Evolutionary conservation across 2,888 invertebrate genomes (phyloP).

Genomic region (Punctoribates punctum): DNA sequence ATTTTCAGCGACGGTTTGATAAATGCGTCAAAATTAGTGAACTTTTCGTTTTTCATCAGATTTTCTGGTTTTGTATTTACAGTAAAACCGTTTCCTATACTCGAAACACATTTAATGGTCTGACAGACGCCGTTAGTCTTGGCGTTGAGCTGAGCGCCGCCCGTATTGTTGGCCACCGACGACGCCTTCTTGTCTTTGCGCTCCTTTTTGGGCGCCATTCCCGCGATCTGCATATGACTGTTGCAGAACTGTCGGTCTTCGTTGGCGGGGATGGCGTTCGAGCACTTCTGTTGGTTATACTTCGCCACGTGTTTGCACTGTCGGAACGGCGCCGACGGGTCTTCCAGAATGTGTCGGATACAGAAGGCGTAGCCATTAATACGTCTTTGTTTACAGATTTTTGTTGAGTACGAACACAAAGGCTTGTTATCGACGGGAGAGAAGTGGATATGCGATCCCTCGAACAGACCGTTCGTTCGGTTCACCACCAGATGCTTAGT

Average conservation of each 20-base stretch:
- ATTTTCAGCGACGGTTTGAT: slow-evolving; percentile 5
- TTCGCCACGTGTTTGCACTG: slow-evolving; percentile 50
- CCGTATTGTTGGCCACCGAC: background rate
- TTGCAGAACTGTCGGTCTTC: slow-evolving; percentile 57
- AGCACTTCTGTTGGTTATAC: slow-evolving; percentile 55
- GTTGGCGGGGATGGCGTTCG: slow-evolving; percentile 56
- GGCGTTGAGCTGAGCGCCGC: background rate
- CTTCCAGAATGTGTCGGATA: slow-evolving; percentile 58
- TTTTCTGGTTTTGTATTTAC: background rate
- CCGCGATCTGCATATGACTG: slow-evolving; percentile 57
- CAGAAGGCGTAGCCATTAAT: slow-evolving; percentile 58
- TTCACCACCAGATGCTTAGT: background rate
- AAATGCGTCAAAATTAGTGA: slow-evolving; percentile 12
- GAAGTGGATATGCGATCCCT: slow-evolving; percentile 58
- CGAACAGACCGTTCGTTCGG: slow-evolving; percentile 50
- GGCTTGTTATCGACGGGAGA: slow-evolving; percentile 57
- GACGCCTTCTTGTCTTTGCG: slow-evolving; percentile 49
- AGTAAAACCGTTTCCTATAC: background rate
- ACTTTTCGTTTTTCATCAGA: background rate
- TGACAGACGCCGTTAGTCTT: background rate
- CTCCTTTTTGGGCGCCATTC: slow-evolving; percentile 53
- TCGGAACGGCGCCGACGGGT: slow-evolving; percentile 58
- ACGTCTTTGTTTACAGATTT: slow-evolving; percentile 58
- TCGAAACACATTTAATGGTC: background rate
- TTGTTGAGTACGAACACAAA: slow-evolving; percentile 55